phyloP scores from a whole-genome alignment of 2,888 invertebrate genomes.

The Buathra laborator region DNA sequence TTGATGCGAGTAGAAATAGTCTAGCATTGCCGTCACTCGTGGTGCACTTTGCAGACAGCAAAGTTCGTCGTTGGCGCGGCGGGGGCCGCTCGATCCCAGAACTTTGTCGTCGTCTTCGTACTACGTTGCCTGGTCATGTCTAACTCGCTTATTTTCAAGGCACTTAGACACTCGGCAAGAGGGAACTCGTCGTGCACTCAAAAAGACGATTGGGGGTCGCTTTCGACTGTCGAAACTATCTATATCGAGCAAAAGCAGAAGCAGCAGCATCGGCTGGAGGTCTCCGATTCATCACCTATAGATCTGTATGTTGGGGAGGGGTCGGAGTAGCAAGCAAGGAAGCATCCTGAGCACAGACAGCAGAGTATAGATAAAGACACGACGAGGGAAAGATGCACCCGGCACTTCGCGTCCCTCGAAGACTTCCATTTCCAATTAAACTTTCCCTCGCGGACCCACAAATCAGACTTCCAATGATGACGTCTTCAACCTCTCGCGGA shows the following conservation, averaged over 20 bases:
- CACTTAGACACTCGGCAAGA: slow-evolving; percentile 53
- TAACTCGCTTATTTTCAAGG: slow-evolving; percentile 58
- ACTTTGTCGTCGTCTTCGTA: slow-evolving; percentile 58
- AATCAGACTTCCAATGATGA: slow-evolving; percentile 75
- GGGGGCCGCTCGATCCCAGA: slow-evolving; percentile 40
- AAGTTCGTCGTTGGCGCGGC: slow-evolving; percentile 7
- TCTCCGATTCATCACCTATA: slow-evolving; percentile 6
- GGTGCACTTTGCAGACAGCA: slow-evolving; percentile 47
- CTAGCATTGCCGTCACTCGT: slow-evolving; percentile 11
- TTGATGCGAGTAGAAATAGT: slow-evolving; percentile 29
- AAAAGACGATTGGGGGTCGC: slow-evolving; percentile 47
- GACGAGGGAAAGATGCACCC: slow-evolving; percentile 37
- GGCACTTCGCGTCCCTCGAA: slow-evolving; percentile 42
- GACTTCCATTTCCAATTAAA: slow-evolving; percentile 76
- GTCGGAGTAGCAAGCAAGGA: background rate
- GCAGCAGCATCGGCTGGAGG: background rate
- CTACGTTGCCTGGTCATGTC: slow-evolving; percentile 29
- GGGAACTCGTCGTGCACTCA: slow-evolving; percentile 22
- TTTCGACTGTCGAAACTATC: slow-evolving; percentile 59
- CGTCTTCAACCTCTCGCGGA: slow-evolving; percentile 60
- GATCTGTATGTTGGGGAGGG: background rate
- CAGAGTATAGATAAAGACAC: slow-evolving; percentile 36
- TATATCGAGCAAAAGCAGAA: background rate
- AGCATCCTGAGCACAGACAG: slow-evolving; percentile 28
- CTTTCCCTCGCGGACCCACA: slow-evolving; percentile 73